Base-by-base conservation (phyloP, 2,113 vertebrate genomes). In the Hemibagrus wyckioides region DNA sequence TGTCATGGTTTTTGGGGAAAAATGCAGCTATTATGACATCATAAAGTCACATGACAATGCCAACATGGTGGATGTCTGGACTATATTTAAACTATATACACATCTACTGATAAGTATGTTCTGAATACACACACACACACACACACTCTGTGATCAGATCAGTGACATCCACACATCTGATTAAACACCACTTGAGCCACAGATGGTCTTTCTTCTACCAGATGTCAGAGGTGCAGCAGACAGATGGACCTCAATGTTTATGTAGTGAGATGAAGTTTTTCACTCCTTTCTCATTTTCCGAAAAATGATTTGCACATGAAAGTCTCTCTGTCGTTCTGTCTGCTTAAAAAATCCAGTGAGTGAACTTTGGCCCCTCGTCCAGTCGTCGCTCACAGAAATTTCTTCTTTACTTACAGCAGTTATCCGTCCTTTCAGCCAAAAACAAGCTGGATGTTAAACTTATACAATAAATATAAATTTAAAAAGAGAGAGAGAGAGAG, bases 181-280 rank as follows among this genome's bases (percentile, higher is more conserved):
- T 39, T 63, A 36, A 57, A 67, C 71, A 83, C 56, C 57, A 39
- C 59, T 79, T 41, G 57, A 39, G 63, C 59, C 79, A n/a, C 90
- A 90, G 90, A 91, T 91, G 87, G 83, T 83, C 82, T 80, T 87
- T 36, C 75, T 80, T 73, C 28, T 85, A 84, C 80, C 90, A 91
- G 89, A 90, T 88, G 90, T 89, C 80, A 87, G 77, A 86, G 80
- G 80, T 77, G 87, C 56, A 65, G 79, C 86, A 84, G 89, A 91
- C 90, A 91, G 90, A 91, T 91, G 90, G 89, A 89, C 87, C 61
- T 84, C 80, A 63, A 89, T 87, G 90, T 87, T 86, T 59, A 90
- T 87, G 48, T 59, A 28, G 86, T 73, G 87, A 86, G 83, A 67
- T 83, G 75, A 52, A 63, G 33, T 33, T n/a, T 76, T 41, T 28